Conservation (phyloP, 2,888 invertebrate species). For the Rhagonycha fulva region DNA sequence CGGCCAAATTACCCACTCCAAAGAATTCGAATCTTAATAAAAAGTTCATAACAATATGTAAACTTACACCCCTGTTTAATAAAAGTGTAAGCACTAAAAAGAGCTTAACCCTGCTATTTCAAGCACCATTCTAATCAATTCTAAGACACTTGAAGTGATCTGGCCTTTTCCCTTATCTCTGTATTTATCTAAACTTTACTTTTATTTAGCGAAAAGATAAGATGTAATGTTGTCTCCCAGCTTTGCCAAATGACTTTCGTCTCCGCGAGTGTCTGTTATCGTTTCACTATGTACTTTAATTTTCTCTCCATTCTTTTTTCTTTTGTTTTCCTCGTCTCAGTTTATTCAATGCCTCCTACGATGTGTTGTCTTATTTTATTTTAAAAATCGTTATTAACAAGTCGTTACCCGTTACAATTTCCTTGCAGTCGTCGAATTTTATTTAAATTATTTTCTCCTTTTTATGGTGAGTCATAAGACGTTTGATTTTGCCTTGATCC, state of each 20-base stretch:
- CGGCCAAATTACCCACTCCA: background rate
- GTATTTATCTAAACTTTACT: conserved; percentile 54
- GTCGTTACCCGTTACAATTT: conserved; percentile 49
- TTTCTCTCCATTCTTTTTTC: conserved; percentile 40
- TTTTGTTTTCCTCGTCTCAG: conserved; percentile 37
- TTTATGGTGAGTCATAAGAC: conserved; percentile 24
- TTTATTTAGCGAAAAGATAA: conserved; percentile 52
- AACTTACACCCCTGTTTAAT: conserved; percentile 40
- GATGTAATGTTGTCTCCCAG: conserved; percentile 39
- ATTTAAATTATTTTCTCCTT: conserved; percentile 34
- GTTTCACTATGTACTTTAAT: conserved; percentile 44
- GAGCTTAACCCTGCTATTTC: conserved; percentile 50
- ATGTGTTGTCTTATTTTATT: conserved; percentile 42
- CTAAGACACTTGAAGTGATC: conserved; percentile 52
- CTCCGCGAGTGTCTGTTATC: conserved; percentile 44
- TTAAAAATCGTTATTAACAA: conserved; percentile 49
- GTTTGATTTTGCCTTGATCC: conserved; percentile 23
- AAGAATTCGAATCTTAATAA: background rate
- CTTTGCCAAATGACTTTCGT: conserved; percentile 48
- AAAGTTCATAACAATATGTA: conserved; percentile 24
- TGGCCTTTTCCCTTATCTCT: conserved; percentile 50
- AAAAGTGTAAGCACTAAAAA: conserved; percentile 43
- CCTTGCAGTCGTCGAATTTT: conserved; percentile 40
- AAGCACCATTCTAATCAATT: conserved; percentile 55
- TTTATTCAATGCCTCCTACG: conserved; percentile 43